Conservation (phyloP, 2,888 invertebrate species). For the Sminthurinus aureus region DNA sequence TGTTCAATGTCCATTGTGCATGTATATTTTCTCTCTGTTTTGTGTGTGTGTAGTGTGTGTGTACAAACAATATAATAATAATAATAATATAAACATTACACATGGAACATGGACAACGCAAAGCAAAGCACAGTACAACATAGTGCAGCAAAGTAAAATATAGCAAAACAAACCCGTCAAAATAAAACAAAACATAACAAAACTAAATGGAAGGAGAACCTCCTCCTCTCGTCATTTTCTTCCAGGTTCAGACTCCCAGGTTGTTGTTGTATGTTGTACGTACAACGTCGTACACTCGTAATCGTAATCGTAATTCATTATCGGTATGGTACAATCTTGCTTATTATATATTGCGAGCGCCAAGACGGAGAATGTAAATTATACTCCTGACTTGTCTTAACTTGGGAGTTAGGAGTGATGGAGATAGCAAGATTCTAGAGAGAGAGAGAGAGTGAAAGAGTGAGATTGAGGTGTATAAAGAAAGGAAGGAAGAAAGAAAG, state of each 20-base stretch:
- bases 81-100: too few species aligned
- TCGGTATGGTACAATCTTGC: conserved; percentile 15
- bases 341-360: background rate
- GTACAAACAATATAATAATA: too few species aligned
- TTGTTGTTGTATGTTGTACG: too few species aligned
- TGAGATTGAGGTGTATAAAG: background rate
- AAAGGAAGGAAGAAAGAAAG: conserved; percentile 12
- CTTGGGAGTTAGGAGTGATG: background rate
- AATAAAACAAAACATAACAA: background rate
- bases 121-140: too few species aligned
- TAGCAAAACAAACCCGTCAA: too few species aligned
- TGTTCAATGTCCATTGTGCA: too few species aligned
- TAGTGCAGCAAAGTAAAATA: background rate
- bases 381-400: conserved; percentile 3
- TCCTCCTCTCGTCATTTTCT: background rate
- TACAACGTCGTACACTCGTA: background rate
- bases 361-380: conserved; percentile 15
- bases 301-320: conserved; percentile 16
- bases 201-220: conserved; percentile 3
- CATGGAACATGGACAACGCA: too few species aligned
- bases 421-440: background rate
- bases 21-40: background rate
- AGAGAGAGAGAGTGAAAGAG: conserved; percentile 7
- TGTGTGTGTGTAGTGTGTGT: background rate
- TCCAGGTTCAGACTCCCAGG: too few species aligned